phyloP scores from a whole-genome alignment of 2,888 invertebrate species.

The Raillietiella orientalis region DNA sequence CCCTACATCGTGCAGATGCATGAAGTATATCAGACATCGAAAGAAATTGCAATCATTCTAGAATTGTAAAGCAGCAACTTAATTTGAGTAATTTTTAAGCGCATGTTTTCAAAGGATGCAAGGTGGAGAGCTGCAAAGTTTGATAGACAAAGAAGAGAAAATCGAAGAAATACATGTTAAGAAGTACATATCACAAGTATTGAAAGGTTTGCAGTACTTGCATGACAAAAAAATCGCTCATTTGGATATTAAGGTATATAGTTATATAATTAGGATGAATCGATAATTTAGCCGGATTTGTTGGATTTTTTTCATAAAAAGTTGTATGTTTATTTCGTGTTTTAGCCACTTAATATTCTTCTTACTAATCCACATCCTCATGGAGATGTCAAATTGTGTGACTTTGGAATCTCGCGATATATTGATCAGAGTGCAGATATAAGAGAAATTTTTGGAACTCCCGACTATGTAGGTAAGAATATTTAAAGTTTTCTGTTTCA shows the following conservation, averaged over 20 bases:
- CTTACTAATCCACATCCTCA: conserved; percentile 38
- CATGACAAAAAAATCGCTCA: conserved; percentile 79
- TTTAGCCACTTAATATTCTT: conserved; percentile 72
- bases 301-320: too few species aligned
- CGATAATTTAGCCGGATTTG: too few species aligned
- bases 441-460: conserved; percentile 72
- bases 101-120: conserved; percentile 30
- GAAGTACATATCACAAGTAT: conserved; percentile 56
- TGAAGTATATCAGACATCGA: conserved; percentile 40
- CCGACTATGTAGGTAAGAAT: conserved; percentile 65
- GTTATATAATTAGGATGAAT: too few species aligned
- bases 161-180: conserved; percentile 50
- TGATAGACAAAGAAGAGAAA: conserved; percentile 51
- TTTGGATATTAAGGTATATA: conserved; percentile 66
- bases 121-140: conserved; percentile 77
- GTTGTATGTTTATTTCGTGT: conserved; percentile 9
- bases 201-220: conserved; percentile 60
- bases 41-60: conserved; percentile 45
- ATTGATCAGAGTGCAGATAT: conserved; percentile 71
- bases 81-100: too few species aligned
- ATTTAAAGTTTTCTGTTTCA: too few species aligned
- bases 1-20: conserved; percentile 60
- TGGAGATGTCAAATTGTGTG: conserved; percentile 58
- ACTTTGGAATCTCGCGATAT: conserved; percentile 73
- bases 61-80: conserved; percentile 70